These are phyloP conservation scores for Pentalonia nigronervosa DNA, from an alignment of 1,140 invertebrate species.

Conservation along the genomic window DNA sequence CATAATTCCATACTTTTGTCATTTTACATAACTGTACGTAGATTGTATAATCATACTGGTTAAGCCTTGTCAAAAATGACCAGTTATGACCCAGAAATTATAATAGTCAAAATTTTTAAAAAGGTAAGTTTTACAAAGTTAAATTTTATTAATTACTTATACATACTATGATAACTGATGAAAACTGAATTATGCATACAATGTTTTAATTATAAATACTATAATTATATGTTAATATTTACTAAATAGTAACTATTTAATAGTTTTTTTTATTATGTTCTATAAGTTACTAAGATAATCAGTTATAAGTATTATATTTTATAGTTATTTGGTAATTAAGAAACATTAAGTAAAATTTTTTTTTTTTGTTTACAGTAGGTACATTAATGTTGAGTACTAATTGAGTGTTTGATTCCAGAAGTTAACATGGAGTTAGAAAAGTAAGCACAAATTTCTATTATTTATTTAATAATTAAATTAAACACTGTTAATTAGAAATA, in stretches of 20 bases:
- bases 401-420: background rate
- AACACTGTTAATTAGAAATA: background rate
- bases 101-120: background rate
- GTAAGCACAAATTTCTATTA: background rate
- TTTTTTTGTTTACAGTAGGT: constrained; percentile 11
- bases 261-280: too few species aligned
- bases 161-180: background rate
- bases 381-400: background rate
- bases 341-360: background rate
- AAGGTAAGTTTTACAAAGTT: background rate
- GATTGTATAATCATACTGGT: background rate
- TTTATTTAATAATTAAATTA: background rate
- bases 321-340: background rate
- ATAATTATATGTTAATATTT: background rate
- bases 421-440: background rate
- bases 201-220: background rate
- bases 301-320: background rate
- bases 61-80: too few species aligned
- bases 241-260: background rate
- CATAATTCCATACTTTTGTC: background rate
- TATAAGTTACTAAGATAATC: too few species aligned
- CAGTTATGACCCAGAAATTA: background rate
- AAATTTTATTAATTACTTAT: background rate
- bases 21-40: background rate
- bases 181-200: background rate